A percentile compares a stretch with the other conserved stretches of the same genome.
Conservation (phyloP, 2,888 invertebrate genomes). For the Lycaena phlaeas region DNA sequence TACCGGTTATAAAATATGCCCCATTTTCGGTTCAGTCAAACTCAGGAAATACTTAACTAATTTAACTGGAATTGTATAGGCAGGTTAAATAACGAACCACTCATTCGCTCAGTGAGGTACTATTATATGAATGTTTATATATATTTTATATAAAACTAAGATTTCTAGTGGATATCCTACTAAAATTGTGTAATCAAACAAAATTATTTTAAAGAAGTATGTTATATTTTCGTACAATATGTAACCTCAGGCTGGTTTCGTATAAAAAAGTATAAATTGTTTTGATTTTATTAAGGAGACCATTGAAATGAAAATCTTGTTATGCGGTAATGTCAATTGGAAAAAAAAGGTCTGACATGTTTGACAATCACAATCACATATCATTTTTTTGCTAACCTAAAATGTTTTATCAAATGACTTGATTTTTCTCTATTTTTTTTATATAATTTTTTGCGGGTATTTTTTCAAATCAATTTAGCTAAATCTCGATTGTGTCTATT, state of each 20-base stretch:
- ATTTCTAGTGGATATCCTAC: too few relatives aligned
- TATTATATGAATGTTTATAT: too few relatives aligned
- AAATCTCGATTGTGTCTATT: slow-evolving; percentile 66
- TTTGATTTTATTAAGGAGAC: slow-evolving; percentile 54
- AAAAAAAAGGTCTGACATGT: slow-evolving; percentile 72
- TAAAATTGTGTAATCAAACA: too few relatives aligned
- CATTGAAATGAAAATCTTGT: slow-evolving; percentile 65
- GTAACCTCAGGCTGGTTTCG: not conserved
- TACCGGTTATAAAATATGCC: too few relatives aligned
- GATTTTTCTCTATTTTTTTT: slow-evolving; percentile 56
- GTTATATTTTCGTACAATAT: too few relatives aligned
- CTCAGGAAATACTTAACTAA: too few relatives aligned
- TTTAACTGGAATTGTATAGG: too few relatives aligned
- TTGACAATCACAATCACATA: slow-evolving; percentile 66
- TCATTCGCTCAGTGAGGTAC: too few relatives aligned
- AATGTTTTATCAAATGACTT: slow-evolving; percentile 73
- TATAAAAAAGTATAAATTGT: slow-evolving; percentile 32
- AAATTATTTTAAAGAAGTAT: too few relatives aligned
- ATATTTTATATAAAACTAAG: too few relatives aligned
- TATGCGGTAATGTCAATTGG: slow-evolving; percentile 66
- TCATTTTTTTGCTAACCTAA: slow-evolving; percentile 73
- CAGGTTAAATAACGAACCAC: too few relatives aligned
- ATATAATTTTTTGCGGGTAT: slow-evolving; percentile 59
- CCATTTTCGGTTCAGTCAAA: too few relatives aligned
- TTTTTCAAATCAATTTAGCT: slow-evolving; percentile 62